Evolutionary conservation across 1,140 invertebrate genomes (phyloP).

Genomic region (Trichomalopsis sarcophagae): DNA sequence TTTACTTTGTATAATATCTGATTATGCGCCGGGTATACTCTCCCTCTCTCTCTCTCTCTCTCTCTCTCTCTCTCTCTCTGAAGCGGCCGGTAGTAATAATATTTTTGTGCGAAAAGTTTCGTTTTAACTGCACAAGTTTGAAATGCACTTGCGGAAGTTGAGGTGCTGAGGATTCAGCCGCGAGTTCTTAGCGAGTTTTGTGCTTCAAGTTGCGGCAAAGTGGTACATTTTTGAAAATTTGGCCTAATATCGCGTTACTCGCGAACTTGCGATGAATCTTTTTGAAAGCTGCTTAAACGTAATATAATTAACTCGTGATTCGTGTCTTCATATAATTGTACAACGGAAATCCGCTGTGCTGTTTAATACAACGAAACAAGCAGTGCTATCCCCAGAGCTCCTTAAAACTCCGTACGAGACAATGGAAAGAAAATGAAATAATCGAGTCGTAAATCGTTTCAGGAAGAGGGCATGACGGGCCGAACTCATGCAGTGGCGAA

Average conservation of each 20-base stretch:
- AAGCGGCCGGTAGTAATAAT: neutral
- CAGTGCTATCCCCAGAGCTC: no score
- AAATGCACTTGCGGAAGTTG: neutral
- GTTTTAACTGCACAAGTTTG: neutral
- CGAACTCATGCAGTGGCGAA: slow-evolving; percentile 76
- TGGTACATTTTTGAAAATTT: neutral
- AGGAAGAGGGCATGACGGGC: slow-evolving; percentile 74
- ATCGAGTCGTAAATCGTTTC: neutral
- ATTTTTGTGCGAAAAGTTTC: neutral
- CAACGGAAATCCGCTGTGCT: no score
- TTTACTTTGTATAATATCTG: neutral
- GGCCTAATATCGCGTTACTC: neutral
- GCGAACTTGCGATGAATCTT: neutral
- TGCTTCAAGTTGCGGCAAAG: neutral
- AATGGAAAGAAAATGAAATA: neutral
- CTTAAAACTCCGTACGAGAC: neutral
- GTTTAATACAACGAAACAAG: no score
- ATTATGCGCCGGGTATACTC: neutral
- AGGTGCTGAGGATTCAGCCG: neutral
- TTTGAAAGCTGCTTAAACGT: neutral
- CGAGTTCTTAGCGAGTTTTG: neutral
- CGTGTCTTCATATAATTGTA: no score
- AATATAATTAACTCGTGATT: no score
- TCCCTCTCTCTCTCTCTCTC: no score
- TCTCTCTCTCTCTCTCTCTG: neutral